Conservation (phyloP, 2,888 invertebrate genomes). For the Amblyjoppa proteus region DNA sequence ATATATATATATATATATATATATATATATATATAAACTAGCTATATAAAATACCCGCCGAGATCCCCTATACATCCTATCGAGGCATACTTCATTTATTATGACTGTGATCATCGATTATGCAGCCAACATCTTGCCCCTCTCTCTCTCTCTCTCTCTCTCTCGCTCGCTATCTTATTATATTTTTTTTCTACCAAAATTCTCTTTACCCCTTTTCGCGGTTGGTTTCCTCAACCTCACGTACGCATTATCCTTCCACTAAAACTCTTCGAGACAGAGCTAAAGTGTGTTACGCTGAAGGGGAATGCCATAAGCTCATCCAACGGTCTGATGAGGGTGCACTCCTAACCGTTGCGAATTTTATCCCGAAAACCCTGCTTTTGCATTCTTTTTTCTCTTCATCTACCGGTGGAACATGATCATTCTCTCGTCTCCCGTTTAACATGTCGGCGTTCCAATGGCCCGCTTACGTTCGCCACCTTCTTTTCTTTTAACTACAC, state of each 20-base stretch:
- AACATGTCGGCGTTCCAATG: constrained; percentile 7
- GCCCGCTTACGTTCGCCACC: neutral
- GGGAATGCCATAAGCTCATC: constrained; percentile 51
- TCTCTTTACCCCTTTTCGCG: constrained; percentile 35
- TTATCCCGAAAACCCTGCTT: constrained; percentile 72
- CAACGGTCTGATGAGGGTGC: constrained; percentile 75
- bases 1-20: constrained; percentile 25
- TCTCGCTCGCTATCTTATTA: constrained; percentile 18
- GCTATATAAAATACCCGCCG: constrained; percentile 69
- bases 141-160: constrained; percentile 28
- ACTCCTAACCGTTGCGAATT: constrained; percentile 79
- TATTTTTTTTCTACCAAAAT: constrained; percentile 55
- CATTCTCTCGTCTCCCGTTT: constrained; percentile 29
- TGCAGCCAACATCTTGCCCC: constrained; percentile 79
- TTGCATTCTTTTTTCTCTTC: constrained; percentile 24
- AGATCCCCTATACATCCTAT: constrained; percentile 75
- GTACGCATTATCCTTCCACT: constrained; percentile 54
- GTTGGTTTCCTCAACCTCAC: constrained; percentile 53
- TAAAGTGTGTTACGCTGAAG: constrained; percentile 62
- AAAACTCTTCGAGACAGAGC: constrained; percentile 43
- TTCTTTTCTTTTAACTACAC: neutral
- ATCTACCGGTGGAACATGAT: constrained; percentile 13
- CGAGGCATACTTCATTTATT: constrained; percentile 84
- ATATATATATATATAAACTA: constrained; percentile 36
- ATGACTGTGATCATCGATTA: constrained; percentile 85